Base-by-base conservation (phyloP, 2,113 vertebrate species). In the Rhabdomys dilectus region DNA sequence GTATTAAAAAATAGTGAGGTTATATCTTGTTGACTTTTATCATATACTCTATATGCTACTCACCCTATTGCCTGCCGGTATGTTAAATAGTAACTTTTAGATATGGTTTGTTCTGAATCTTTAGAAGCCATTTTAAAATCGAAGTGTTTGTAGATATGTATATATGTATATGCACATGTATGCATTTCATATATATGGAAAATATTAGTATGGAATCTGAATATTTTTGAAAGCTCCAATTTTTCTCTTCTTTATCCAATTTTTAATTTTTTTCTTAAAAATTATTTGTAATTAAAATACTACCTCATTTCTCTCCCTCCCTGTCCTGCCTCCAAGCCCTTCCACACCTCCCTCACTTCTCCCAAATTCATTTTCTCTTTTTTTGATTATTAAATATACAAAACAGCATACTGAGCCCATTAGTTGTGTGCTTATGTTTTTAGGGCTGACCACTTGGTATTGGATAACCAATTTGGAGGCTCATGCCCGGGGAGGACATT, bases 241-340 rank as follows among this genome's bases (percentile, higher is more conserved):
- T 56, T 89, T 96, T 91, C 48, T 81, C 4, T 88, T 51, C 24
- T 88, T 91, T 56, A 93, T 64, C 39, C 29, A 76, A 39, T 89
- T 95, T 84, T 78, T 34, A 91, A 91, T 36, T 45, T 48, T 62
- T 86, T 48, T 60, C 82, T 64, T 16, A 60, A 81, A 36, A 60
- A 4, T 15, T 39, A 56, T 82, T 62, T 62, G 56, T 58, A 29
- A 42, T 84, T 84, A 62, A 84, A 60, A 62, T 84, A 62, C 29
- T 62, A 42, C n/a, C 56, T 84, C 24, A 62, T 62, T 84, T 42
- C 3, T 62, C 4, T 31, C 24, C 53, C 5, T 58, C 0, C n/a
- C 56, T 42, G 15, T 62, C 36, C n/a, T 42, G 39, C 58, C 13
- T 17, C 53, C 81, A 62, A 62, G 13, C 15, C 13, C n/a, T 60